Base-by-base conservation (phyloP, 2,113 vertebrate genomes). In the Dinomys branickii region DNA sequence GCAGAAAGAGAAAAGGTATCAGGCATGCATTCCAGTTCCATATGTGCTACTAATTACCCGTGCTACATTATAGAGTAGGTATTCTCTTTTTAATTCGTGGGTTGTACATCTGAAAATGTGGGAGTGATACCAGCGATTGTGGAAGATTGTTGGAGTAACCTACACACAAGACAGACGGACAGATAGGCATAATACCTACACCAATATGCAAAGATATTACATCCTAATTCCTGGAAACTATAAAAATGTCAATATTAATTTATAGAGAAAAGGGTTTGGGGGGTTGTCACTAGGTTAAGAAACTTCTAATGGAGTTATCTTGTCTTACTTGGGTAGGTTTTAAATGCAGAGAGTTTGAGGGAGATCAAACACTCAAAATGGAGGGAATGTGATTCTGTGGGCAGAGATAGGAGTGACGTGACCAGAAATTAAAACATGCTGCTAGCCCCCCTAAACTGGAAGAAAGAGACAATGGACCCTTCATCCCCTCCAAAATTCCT, bases 381-480 rank as follows among this genome's bases (percentile, higher is more conserved):
- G 1, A 61, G 16, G 1, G 1, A n/a, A n/a, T 47, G 3, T 35
- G 33, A 59, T 9, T 22, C 19, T 38, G n/a, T 24, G 71, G 19
- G 19, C 20, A 71, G 33, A 82, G 20, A 83, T 5, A 19, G 1
- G 20, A 52, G 14, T 7, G 3, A 52, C 47, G 1, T 38, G 28
- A 10, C 8, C 3, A 91, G 14, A 44, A 85, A 35, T 1, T 2
- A 88, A 80, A n/a, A 7, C 61, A 90, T 44, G 4, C 0, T 59
- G 19, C 1, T 7, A 61, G 12, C 35, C 41, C 9, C 0, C 0
- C 7, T 38, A 26, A 35, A 3, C 41, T 59, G 4, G 3, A 73
- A 73, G 10, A 85, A 65, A 50, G 13, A 17, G 12, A 33, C 2
- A 56, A 30, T 7, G 38, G 7, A 75, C 28, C 84, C 6, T n/a